phyloP scores from a whole-genome alignment of 2,888 invertebrate species.

The Papilio elwesi region DNA sequence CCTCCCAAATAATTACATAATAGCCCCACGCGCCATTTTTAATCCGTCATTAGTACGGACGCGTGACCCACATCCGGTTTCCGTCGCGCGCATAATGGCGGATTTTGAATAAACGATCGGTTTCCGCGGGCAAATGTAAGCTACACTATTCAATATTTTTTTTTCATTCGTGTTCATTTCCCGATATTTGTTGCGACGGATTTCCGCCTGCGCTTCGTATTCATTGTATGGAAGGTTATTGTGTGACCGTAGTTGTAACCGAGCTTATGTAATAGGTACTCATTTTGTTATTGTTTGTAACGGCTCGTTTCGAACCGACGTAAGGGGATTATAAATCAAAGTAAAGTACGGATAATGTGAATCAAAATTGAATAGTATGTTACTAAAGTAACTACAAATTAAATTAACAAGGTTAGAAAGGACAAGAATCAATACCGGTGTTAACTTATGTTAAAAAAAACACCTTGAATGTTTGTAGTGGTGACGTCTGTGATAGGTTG shows the following conservation, averaged over 20 bases:
- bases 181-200: constrained; percentile 53
- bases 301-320: constrained; percentile 17
- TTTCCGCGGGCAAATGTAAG: constrained; percentile 52
- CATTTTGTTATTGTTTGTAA: constrained; percentile 29
- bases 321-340: neutral
- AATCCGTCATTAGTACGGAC: constrained; percentile 62
- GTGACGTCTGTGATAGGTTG: too few relatives aligned
- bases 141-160: constrained; percentile 47
- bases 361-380: neutral
- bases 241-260: constrained; percentile 32
- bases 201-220: constrained; percentile 47
- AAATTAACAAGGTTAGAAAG: too few relatives aligned
- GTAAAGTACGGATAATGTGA: neutral
- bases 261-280: constrained; percentile 33
- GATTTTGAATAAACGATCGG: constrained; percentile 60
- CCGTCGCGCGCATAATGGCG: constrained; percentile 64
- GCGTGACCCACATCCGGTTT: constrained; percentile 72
- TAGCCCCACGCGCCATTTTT: constrained; percentile 48
- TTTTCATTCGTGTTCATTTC: constrained; percentile 47
- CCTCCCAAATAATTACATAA: constrained; percentile 50
- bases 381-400: neutral
- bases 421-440: too few relatives aligned
- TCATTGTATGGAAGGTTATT: constrained; percentile 40
- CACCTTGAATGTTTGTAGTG: too few relatives aligned
- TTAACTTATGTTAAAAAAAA: too few relatives aligned